Evolutionary conservation across 2,797 vertebrate species (phyloP), one percentile per base, ranked within the genome.

Genomic region (Chelon labrosus): DNA sequence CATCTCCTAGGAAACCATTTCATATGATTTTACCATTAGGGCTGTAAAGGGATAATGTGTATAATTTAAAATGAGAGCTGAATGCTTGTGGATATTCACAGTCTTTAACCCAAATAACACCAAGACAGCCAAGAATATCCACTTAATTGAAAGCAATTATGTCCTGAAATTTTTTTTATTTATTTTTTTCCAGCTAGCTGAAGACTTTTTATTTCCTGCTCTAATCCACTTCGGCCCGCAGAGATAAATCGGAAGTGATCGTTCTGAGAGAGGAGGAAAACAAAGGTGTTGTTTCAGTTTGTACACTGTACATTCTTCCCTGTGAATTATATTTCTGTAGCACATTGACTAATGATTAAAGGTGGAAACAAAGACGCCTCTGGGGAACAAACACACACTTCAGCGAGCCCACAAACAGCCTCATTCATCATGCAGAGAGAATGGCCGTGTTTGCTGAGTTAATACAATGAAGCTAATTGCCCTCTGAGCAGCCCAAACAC

Each of bases 401-500:
- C 75, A 91, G 87, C 80, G 81, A 84, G 87, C 87, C 77, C 82
- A 86, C 90, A 91, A 91, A 93, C 92, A 92, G 87, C 84, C 90
- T 92, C 92, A 91, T 93, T 93, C 90, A 93, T 93, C 92, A 93
- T 88, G 91, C 86, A 73, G 81, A 77, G 84, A 88, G 89, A 92
- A 91, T 88, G 88, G 89, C 85, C 80, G 14, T 89, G 92, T 93
- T 92, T 93, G 92, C 92, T 92, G 91, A 92, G 91, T 90, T 93
- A 92, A 93, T 93, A 93, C 92, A 91, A 92, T 90, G 90, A 87
- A 90, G 90, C 91, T 93, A 93, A 93, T 93, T 93, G 92, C 92
- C 92, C 92, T 90, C 87, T 69, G 69, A 93, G 91, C 90, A 88
- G 90, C 85, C 87, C 88, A 85, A 93, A 93, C 88, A 89, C 88